Conservation (phyloP, 23 tunicate genomes). For the Diplosoma virens region DNA sequence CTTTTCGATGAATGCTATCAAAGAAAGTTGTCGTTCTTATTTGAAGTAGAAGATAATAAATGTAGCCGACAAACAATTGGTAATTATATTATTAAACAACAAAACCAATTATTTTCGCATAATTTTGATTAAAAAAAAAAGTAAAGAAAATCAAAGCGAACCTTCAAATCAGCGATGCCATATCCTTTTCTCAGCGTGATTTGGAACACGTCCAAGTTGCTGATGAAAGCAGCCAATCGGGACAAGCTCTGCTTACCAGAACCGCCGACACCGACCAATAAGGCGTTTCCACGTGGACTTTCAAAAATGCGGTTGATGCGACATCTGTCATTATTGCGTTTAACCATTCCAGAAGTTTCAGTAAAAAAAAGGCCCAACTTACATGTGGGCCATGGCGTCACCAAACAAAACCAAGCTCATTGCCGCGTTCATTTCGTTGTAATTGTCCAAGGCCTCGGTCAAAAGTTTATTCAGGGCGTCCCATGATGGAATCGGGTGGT, state of each 20-base stretch:
- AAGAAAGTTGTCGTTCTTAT: too few relatives aligned
- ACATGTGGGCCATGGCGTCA: conserved; percentile 97
- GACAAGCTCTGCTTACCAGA: conserved; percentile 98
- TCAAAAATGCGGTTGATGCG: conserved; percentile 97
- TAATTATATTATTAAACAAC: too few relatives aligned
- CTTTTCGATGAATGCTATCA: too few relatives aligned
- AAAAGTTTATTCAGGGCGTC: conserved; percentile 72
- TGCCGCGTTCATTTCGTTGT: conserved; percentile 96
- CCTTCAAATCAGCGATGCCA: conserved; percentile 88
- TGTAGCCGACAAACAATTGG: too few relatives aligned
- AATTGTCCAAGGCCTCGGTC: conserved; percentile 86
- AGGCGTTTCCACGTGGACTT: conserved; percentile 92
- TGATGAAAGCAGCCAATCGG: conserved; percentile 91
- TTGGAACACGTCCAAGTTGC: conserved; percentile 95
- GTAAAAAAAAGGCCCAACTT: conserved; percentile 26
- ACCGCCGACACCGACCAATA: conserved; percentile 97
- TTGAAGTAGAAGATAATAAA: too few relatives aligned
- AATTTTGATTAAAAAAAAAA: too few relatives aligned
- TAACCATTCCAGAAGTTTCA: neutral
- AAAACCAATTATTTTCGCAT: too few relatives aligned
- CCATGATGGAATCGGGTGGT: conserved; percentile 71
- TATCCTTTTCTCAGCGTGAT: conserved; percentile 95
- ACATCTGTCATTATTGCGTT: too few relatives aligned
- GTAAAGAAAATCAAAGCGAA: too few relatives aligned
- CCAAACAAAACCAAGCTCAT: conserved; percentile 96